Evolutionary conservation across 2,797 vertebrate genomes (phyloP).

Genomic region (Chaunax sp.): DNA sequence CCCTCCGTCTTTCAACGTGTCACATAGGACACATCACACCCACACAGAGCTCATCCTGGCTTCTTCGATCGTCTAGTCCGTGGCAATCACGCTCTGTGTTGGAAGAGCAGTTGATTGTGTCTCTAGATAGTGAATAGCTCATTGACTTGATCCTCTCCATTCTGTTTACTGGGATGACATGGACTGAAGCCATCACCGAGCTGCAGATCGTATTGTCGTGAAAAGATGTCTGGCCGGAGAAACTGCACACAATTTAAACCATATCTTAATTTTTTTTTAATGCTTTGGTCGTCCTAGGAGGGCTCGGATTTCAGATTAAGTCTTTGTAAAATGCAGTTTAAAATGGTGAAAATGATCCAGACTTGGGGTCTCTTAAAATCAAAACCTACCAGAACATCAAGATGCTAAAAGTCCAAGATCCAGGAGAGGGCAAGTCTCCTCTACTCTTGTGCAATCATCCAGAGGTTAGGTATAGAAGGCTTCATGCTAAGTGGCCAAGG

Average conservation of each 20-base stretch:
- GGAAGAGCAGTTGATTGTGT: constrained; percentile 46
- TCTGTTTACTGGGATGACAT: constrained; percentile 31
- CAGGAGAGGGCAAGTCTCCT: too few relatives aligned
- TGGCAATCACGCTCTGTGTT: constrained; percentile 37
- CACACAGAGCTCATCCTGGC: constrained; percentile 19
- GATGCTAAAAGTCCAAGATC: too few relatives aligned
- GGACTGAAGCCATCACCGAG: constrained; percentile 32
- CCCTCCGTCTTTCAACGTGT: background rate
- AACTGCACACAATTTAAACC: constrained; percentile 18
- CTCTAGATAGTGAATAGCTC: constrained; percentile 33
- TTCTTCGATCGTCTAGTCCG: constrained; percentile 33
- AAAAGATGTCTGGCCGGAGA: constrained; percentile 26
- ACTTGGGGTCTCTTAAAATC: too few relatives aligned
- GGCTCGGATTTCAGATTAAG: too few relatives aligned
- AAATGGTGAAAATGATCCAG: too few relatives aligned
- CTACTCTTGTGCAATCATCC: too few relatives aligned
- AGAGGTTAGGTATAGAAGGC: too few relatives aligned
- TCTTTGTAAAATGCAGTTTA: too few relatives aligned
- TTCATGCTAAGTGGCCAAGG: too few relatives aligned
- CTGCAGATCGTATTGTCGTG: constrained; percentile 15
- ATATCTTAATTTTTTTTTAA: background rate
- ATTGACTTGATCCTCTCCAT: constrained; percentile 44
- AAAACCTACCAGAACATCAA: too few relatives aligned
- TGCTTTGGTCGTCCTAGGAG: too few relatives aligned
- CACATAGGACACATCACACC: background rate